Base-by-base conservation (phyloP, 2,888 invertebrate genomes). In the Strigamia maritima region DNA sequence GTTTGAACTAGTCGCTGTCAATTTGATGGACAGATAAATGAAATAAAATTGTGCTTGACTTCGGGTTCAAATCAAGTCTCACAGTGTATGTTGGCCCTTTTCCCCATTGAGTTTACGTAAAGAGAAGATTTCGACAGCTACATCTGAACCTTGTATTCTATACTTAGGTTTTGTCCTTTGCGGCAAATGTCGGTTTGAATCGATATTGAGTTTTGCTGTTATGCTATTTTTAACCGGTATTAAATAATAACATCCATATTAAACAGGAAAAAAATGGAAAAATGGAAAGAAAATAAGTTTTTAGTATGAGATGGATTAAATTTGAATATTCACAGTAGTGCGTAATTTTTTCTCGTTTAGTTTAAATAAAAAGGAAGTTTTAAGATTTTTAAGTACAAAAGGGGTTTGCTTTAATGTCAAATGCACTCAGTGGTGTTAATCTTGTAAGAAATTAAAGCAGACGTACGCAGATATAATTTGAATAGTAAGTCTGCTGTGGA, bases 201-300 rank as follows among this genome's bases (percentile, higher is more conserved):
- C 60, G 60, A 60, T 60, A 60, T 60, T 60, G 60, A 60, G 24
- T 60, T 60, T 24, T 60, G 60, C 60, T 60, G 1, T n/a, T 19
- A 19, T 60, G 60, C 60, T 60, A 60, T 60, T 60, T 60, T 60
- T 60, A 60, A 60, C 60, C 24, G 60, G 22, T 60, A 60, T 60
- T 60, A 60, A 6, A 60, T 60, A 3, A 60, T 60, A 60, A 19
- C 60, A 60, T 24, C 19, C 24, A 22, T 60, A 19, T 24, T 24
- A 6, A 60, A 16, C 60, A 8, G 6, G 3, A 31, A 31, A 4
- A 31, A 31, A 31, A 31, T 31, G 6, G 2, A 31, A 31, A 31
- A 31, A 4, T 31, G 4, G 19, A 60, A 60, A 60, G 19, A 19
- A 60, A n/a, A 19, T 10, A 60, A 60, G 24, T 49, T 49, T n/a